phyloP scores from a whole-genome alignment of 2,888 invertebrate species.

The Limnephilus rhombicus region DNA sequence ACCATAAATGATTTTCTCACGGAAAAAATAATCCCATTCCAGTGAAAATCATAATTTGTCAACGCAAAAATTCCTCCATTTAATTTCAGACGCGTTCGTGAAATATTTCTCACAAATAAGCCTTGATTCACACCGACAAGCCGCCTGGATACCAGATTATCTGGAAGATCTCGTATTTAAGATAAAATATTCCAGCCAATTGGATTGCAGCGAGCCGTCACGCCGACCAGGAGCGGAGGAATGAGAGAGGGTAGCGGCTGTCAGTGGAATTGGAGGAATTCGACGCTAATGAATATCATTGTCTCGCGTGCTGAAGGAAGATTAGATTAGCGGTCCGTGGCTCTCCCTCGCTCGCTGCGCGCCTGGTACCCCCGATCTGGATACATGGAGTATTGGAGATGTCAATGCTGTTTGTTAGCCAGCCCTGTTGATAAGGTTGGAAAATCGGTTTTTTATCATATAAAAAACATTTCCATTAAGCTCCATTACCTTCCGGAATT shows the following conservation, averaged over 20 bases:
- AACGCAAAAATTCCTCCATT: constrained; percentile 5
- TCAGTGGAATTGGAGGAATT: constrained; percentile 56
- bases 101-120: constrained; percentile 37
- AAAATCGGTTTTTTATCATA: no score
- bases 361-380: not conserved
- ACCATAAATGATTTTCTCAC: not conserved
- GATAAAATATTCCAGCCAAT: constrained; percentile 48
- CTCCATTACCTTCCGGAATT: no score
- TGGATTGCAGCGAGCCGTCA: constrained; percentile 41
- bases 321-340: constrained; percentile 57
- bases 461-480: no score
- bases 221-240: not conserved
- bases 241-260: constrained; percentile 23
- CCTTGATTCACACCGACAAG: constrained; percentile 33
- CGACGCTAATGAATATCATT: constrained; percentile 63
- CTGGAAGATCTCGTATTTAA: constrained; percentile 40
- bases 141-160: constrained; percentile 38
- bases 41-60: not conserved
- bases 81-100: not conserved
- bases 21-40: not conserved
- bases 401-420: not conserved
- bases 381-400: not conserved
- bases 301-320: constrained; percentile 52
- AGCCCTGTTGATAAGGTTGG: no score
- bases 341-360: constrained; percentile 4